Evolutionary conservation across 1,140 invertebrate genomes (phyloP).

Genomic region (Penaeus japonicus): DNA sequence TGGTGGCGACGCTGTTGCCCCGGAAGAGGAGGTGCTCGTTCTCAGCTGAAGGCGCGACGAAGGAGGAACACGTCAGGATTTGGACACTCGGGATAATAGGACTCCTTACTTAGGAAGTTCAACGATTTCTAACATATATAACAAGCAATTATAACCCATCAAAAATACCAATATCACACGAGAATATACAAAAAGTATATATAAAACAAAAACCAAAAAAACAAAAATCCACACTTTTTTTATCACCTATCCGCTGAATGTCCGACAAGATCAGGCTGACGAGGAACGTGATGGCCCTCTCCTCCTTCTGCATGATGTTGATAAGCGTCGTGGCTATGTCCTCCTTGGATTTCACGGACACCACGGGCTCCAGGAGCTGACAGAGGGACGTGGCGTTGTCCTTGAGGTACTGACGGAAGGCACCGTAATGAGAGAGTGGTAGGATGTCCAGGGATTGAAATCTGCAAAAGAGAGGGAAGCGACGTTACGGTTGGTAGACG

Average conservation of each 20-base stretch:
- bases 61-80: neutral
- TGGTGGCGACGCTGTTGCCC: conserved; percentile 96
- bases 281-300: conserved; percentile 83
- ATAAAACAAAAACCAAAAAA: conserved; percentile 1
- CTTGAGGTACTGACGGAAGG: conserved; percentile 85
- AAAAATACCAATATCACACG: neutral
- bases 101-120: too few species aligned
- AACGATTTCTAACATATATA: neutral
- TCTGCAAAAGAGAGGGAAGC: conserved; percentile 62
- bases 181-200: neutral
- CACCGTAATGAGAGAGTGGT: conserved; percentile 83
- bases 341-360: conserved; percentile 93
- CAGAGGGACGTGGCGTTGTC: conserved; percentile 84
- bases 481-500: too few species aligned
- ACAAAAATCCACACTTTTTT: neutral
- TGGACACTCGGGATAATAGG: neutral
- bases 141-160: neutral
- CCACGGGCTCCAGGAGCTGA: conserved; percentile 85
- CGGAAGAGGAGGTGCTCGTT: conserved; percentile 64
- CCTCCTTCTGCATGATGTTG: conserved; percentile 88
- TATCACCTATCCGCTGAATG: conserved; percentile 80
- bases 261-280: conserved; percentile 91
- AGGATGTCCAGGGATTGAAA: conserved; percentile 91
- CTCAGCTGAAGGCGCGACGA: conserved; percentile 25
- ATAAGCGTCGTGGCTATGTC: conserved; percentile 90